These are phyloP conservation scores for Bombyx mandarina DNA, from an alignment of 1,140 invertebrate genomes.

Conservation along the genomic window DNA sequence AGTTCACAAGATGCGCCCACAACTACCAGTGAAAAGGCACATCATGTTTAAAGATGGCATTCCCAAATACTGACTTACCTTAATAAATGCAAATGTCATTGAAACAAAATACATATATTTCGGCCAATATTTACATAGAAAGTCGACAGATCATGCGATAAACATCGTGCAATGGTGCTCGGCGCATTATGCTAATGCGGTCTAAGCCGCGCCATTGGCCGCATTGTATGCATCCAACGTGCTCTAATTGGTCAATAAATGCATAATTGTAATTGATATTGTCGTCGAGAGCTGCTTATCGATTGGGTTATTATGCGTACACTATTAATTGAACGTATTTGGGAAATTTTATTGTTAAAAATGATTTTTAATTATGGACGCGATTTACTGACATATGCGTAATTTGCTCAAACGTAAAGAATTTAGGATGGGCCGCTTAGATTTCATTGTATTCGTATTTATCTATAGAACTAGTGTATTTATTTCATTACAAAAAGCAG, in stretches of 20 bases:
- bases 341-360: too few species aligned
- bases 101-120: background rate
- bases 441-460: too few species aligned
- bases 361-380: background rate
- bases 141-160: constrained; percentile 23
- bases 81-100: constrained; percentile 9
- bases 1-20: too few species aligned
- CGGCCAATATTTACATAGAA: constrained; percentile 27
- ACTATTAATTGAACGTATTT: too few species aligned
- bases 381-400: background rate
- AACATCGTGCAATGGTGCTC: constrained; percentile 24
- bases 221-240: constrained; percentile 11
- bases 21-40: too few species aligned
- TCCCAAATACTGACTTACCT: constrained; percentile 7
- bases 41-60: too few species aligned
- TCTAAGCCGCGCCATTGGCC: constrained; percentile 11
- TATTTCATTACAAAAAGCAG: too few species aligned
- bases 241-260: constrained; percentile 8
- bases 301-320: background rate
- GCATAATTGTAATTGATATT: constrained; percentile 10
- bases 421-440: too few species aligned
- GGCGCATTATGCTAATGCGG: constrained; percentile 26
- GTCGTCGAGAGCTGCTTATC: constrained; percentile 5
- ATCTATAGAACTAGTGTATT: too few species aligned
- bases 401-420: too few species aligned